Base-by-base conservation (phyloP, 1,140 invertebrate genomes). In the Heliconius hewitsoni region DNA sequence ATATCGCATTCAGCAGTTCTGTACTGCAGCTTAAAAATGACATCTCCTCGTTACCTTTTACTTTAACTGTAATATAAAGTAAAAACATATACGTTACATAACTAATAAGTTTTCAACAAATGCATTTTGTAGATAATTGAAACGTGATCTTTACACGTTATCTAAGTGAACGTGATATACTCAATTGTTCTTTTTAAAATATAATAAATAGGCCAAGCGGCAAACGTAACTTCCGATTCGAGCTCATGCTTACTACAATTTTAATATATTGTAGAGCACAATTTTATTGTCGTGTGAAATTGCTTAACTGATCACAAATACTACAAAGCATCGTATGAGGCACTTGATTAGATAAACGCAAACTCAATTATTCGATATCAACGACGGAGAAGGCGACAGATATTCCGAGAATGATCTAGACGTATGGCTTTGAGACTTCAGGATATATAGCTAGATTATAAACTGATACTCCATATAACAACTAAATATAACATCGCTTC, bases 401-500 rank as follows among this genome's bases (percentile, higher is more conserved):
- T 81, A 80, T 87, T 85, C 84, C 83, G 78, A 84, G 87, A 89
- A 89, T 78, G 71, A 78, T 78, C 60, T 76, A 79, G 60, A 81
- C 81, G 71, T 76, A 70, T 77, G 79, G 82, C 46, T 57, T 19
- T 37, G 18, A 39, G n/a, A n/a, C 71, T 39, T 72, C 0, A 39
- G 18, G 37, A 13, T 66, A 30, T 52, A 52, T 4, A 66, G 60
- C 23, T 42, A 71, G 71, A n/a, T 42, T 46, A 30, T 60, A 55
- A 23, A 52, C 18, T 55, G 27, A 72, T 79, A 50, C n/a, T 82
- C 81, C 83, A 90, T 83, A 89, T 84, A 83, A 87, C 87, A 83
- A 79, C 60, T 71, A 79, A 90, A 89, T 87, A 88, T 92, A 81
- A 77, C 84, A 83, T 84, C 87, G 85, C 87, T 76, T 90, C 89